These are phyloP conservation scores for Melanocharis versteri DNA, from an alignment of 2,113 vertebrate genomes.

Conservation along the genomic window DNA sequence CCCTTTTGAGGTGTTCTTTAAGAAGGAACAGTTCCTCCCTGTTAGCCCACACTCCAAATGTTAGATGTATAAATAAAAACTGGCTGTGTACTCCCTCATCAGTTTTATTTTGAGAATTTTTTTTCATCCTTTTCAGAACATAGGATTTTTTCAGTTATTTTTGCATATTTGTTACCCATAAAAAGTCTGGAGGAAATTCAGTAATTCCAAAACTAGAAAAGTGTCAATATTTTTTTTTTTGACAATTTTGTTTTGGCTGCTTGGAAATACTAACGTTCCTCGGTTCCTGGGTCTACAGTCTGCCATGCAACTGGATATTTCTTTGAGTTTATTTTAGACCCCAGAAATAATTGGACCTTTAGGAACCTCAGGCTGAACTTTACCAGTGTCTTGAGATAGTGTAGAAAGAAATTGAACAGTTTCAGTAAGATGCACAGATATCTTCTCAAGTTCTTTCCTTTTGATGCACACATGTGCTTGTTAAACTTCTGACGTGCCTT, in stretches of 20 bases:
- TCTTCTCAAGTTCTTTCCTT: not conserved
- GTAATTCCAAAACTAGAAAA: not conserved
- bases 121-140: not conserved
- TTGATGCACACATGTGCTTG: not conserved
- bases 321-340: not conserved
- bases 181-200: not conserved
- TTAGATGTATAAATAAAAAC: conserved; percentile 39
- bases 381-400: not conserved
- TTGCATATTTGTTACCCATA: not conserved
- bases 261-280: not conserved
- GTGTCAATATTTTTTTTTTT: not conserved
- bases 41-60: conserved; percentile 33
- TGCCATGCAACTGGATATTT: not conserved
- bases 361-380: not conserved
- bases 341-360: not conserved
- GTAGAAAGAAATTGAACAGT: not conserved
- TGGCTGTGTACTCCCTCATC: not conserved
- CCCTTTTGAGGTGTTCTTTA: conserved; percentile 4
- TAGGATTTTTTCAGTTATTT: not conserved
- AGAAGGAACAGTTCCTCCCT: conserved; percentile 14
- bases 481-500: not conserved
- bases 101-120: conserved; percentile 10
- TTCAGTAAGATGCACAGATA: not conserved
- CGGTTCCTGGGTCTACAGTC: not conserved
- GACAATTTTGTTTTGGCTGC: not conserved